Percentiles rank a stretch among this genome's conserved stretches.
Conservation (phyloP, 1,140 invertebrate species). For the Chrysomallon squamiferum region DNA sequence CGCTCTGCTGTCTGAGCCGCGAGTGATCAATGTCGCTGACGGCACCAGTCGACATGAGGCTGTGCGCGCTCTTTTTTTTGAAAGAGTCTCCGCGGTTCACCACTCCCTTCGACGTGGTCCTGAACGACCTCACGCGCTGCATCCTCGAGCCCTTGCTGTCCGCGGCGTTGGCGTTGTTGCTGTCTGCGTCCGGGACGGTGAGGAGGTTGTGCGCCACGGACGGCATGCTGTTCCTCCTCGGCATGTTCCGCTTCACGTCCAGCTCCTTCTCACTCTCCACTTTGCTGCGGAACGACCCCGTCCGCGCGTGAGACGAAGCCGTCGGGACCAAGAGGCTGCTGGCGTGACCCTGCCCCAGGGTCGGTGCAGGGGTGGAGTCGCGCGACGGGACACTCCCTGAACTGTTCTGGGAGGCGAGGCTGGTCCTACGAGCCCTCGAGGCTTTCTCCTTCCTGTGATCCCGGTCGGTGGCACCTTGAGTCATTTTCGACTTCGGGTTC, state of each 20-base stretch:
- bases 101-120: conserved; percentile 86
- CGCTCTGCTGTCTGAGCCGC: conserved; percentile 3
- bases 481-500: background rate
- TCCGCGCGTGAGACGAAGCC: conserved; percentile 12
- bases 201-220: conserved; percentile 22
- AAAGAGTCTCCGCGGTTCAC: conserved; percentile 92
- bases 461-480: background rate
- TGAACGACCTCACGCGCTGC: conserved; percentile 86
- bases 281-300: conserved; percentile 12
- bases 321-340: background rate
- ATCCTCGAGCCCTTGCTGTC: conserved; percentile 64
- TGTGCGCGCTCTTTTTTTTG: conserved; percentile 68
- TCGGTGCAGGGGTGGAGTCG: background rate
- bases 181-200: conserved; percentile 12
- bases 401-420: background rate
- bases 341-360: background rate
- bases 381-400: background rate
- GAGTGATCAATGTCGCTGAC: conserved; percentile 11
- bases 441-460: background rate
- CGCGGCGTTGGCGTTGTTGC: background rate
- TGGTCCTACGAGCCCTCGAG: background rate
- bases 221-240: conserved; percentile 38
- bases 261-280: background rate
- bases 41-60: conserved; percentile 74
- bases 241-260: background rate